Base-by-base conservation (phyloP, 1,140 invertebrate genomes). In the Matsumurasca onukii region DNA sequence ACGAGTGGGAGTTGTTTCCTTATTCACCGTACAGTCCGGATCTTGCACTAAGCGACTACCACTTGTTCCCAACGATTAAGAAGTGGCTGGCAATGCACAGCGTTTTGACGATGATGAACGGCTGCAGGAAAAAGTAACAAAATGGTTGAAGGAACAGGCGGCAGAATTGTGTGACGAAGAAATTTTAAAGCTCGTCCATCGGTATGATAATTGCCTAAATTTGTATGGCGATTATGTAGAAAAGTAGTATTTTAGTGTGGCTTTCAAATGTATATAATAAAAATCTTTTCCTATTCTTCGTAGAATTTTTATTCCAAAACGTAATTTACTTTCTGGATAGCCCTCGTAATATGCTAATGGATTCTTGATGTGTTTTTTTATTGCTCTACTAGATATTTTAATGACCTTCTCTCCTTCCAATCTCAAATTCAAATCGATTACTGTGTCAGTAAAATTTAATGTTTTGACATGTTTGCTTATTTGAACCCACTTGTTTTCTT, bases 101-200 rank as follows among this genome's bases (percentile, higher is more conserved):
- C 30, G 59, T 45, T 29, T 61, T 15, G 55, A 55, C 55, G 59
- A 68, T 34, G 59, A 61, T 57, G n/a, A n/a, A n/a, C n/a, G n/a
- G n/a, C n/a, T n/a, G n/a, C n/a, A n/a, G n/a, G n/a, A n/a, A 61
- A 55, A 12, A 27, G 24, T 20, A 25, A 5, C 17, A 20, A 55
- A 5, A 55, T 55, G 51, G 51, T 55, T 55, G 24, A 5, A 55
- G 51, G 9, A 9, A 55, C 51, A 12, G 51, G 5, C 20, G 22
- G 51, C 9, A 55, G 22, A 12, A 5, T 55, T 55, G 24, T 55
- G 22, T 55, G 51, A 55, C 51, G 22, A 55, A 12, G 51, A 22
- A 12, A 55, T 55, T 12, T 20, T 9, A 20, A 55, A 55, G 51
- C 5, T 55, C 62, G 17, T 31, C 62, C 15, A 24, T 68, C 17